A percentile compares a stretch with the other conserved stretches of the same genome.
Evolutionary conservation across 2,113 vertebrate genomes (phyloP).

Genomic region (Poicephalus meyeri): DNA sequence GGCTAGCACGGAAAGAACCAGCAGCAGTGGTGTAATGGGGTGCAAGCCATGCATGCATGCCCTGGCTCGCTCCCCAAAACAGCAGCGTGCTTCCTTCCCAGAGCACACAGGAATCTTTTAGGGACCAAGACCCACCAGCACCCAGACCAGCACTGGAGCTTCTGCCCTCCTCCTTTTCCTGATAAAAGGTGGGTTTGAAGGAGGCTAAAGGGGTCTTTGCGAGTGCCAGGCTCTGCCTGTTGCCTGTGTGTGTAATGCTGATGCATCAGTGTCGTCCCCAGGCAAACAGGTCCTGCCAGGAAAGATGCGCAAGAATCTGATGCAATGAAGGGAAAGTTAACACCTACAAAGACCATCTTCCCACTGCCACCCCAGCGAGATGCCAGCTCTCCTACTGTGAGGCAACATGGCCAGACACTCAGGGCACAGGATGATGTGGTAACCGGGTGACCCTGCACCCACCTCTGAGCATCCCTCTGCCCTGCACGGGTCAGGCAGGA

Average conservation of each 20-base stretch:
- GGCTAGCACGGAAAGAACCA: accelerated
- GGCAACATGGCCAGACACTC: accelerated
- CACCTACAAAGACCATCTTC: accelerated
- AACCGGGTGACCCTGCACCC: background rate
- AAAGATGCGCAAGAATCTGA: background rate
- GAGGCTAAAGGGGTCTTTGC: background rate
- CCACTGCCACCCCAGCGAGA: accelerated
- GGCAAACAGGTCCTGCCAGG: slow-evolving; percentile 9
- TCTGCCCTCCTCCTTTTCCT: background rate
- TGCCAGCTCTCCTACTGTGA: background rate
- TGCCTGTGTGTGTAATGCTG: background rate
- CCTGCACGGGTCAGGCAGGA: accelerated
- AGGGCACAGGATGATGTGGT: background rate
- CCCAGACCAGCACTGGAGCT: accelerated
- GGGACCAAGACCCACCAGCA: background rate
- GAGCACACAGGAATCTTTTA: accelerated
- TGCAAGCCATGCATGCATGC: background rate
- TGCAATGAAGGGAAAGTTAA: background rate
- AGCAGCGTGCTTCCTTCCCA: accelerated
- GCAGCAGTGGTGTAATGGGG: background rate
- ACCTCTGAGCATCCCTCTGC: accelerated
- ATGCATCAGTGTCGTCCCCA: background rate
- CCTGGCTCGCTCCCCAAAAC: accelerated
- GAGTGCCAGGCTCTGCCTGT: background rate
- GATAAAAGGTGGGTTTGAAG: background rate